Evolutionary conservation across 1,140 invertebrate genomes (phyloP), one percentile per base, ranked within the genome.

Genomic region (Apis dorsata): DNA sequence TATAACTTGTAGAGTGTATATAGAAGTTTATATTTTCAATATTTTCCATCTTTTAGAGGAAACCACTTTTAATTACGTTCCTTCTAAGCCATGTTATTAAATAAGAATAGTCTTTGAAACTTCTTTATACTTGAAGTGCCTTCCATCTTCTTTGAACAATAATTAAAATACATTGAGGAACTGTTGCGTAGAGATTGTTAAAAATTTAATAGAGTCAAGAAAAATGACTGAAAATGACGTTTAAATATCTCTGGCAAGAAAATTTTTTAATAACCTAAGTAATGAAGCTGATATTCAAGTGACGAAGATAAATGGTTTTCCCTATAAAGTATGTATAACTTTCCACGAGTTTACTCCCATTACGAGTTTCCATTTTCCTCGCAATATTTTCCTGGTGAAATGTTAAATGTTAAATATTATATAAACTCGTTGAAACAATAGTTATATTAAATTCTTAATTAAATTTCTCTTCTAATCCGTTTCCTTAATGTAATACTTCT

Each of bases 181-280:
- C 12, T n/a, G 15, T 13, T 65, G 15, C 17, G 7, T 12, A 68
- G 11, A n/a, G 17, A 15, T 19, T 7, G 19, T 28, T 59, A 1
- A 1, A 73, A 12, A 73, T 5, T 59, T 44, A 21, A 51, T 28
- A 19, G 13, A 12, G 19, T 8, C 17, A 19, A 28, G 21, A 62
- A 62, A 62, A 62, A 62, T 75, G 12, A 17, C 21, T 24, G 44
- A 51, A 62, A 63, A n/a, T 24, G 59, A 75, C 59, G 44, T 75
- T 62, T 1, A 75, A 49, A 51, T 62, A 62, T 34, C 59, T 19
- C 21, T 62, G 7, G 15, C 15, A 28, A 17, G 70, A 51, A 51
- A 62, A 63, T 62, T 75, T 75, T 75, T 75, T 75, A 75, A 75
- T 75, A 75, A 75, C 34, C 59, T 63, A 63, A 75, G 73, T 75